Percentiles rank a stretch among this genome's conserved stretches.
Conservation (phyloP, 2,113 vertebrate species). For the Electrona antarctica region DNA sequence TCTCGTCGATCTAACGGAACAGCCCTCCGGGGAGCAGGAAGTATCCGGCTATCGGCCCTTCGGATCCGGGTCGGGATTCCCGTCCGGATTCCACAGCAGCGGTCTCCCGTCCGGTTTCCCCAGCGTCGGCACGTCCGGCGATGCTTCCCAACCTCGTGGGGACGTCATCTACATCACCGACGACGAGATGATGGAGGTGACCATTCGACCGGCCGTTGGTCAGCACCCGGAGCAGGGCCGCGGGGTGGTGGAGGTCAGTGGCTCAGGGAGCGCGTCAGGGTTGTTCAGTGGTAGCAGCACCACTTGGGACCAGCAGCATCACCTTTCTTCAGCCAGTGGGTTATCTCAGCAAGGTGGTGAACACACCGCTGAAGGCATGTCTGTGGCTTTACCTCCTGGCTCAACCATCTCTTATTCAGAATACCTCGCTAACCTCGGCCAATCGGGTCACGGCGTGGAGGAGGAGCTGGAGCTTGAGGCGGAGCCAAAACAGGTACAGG, state of each 20-base stretch:
- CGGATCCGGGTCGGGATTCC: constrained; percentile 64
- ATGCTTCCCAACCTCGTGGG: constrained; percentile 17
- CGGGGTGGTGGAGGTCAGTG: constrained; percentile 72
- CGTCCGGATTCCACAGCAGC: constrained; percentile 77
- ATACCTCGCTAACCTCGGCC: constrained; percentile 1
- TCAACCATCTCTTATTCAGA: constrained; percentile 24
- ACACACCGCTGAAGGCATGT: constrained; percentile 57
- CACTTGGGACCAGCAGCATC: constrained; percentile 27
- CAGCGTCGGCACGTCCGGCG: constrained; percentile 44
- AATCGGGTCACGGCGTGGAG: constrained; percentile 23
- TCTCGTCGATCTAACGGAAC: constrained; percentile 77
- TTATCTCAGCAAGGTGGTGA: constrained; percentile 33
- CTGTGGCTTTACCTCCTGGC: constrained; percentile 62
- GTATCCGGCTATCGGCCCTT: constrained; percentile 79
- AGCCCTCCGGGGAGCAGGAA: constrained; percentile 79
- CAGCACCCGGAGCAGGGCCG: constrained; percentile 80
- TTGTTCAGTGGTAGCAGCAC: constrained; percentile 45
- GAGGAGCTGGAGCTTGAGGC: background rate
- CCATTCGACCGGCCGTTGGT: constrained; percentile 61
- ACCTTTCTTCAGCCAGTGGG: constrained; percentile 43
- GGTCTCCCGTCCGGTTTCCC: constrained; percentile 55
- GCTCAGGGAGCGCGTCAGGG: constrained; percentile 69
- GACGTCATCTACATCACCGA: constrained; percentile 78
- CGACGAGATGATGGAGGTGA: constrained; percentile 74
- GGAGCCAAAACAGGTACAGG: background rate